Conservation (phyloP, 2,113 vertebrate genomes). For the Suricata suricatta region DNA sequence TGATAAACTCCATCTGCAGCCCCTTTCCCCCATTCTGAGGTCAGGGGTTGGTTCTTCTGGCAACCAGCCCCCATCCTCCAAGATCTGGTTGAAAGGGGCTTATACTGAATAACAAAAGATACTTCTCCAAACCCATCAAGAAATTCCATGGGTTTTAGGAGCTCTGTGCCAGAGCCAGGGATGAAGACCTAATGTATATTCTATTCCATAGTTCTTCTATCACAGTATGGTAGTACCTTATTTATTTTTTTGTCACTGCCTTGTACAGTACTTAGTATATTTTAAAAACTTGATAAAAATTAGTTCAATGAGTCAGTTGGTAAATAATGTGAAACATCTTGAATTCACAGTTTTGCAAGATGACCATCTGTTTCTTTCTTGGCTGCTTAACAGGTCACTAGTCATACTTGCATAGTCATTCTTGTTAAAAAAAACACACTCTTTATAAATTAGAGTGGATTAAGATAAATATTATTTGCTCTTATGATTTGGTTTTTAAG, state of each 20-base stretch:
- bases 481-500: slow-evolving; percentile 16
- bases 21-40: neutral
- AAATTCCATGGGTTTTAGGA: neutral
- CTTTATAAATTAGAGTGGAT: neutral
- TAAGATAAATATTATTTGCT: neutral
- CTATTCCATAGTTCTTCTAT: neutral
- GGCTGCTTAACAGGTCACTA: slow-evolving; percentile 2
- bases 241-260: slow-evolving; percentile 21
- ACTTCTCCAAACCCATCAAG: neutral
- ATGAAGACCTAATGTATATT: neutral
- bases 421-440: neutral
- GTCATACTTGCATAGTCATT: neutral
- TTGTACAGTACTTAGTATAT: neutral
- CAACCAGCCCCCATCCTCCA: neutral
- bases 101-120: neutral
- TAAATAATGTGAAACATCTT: slow-evolving; percentile 48
- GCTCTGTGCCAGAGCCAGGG: neutral
- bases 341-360: slow-evolving; percentile 7
- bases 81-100: neutral
- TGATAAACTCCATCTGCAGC: neutral
- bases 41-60: neutral
- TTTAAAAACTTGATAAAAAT: slow-evolving; percentile 41
- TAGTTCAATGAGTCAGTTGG: neutral
- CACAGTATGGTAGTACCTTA: neutral
- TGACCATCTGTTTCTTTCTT: slow-evolving; percentile 3